Evolutionary conservation across 2,888 invertebrate species (phyloP).

Genomic region (Brachypterus glaber): DNA sequence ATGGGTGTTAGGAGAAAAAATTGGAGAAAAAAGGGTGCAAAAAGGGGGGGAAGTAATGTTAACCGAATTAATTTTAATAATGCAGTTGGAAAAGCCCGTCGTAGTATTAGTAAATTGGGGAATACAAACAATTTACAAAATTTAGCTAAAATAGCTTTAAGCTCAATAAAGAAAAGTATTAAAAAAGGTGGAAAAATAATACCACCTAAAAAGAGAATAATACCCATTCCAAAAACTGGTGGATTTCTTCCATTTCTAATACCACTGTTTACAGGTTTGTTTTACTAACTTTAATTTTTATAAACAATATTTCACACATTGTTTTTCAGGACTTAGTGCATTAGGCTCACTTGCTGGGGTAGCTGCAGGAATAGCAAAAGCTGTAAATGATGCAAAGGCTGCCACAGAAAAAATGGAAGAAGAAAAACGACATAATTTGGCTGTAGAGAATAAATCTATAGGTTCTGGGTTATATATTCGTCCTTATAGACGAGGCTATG

Average conservation of each 20-base stretch:
- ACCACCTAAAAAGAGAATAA: too few relatives aligned
- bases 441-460: slow-evolving; percentile 26
- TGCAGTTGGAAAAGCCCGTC: too few relatives aligned
- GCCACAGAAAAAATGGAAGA: too few relatives aligned
- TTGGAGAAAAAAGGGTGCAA: slow-evolving; percentile 6
- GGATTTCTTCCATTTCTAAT: background rate
- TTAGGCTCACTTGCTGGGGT: slow-evolving; percentile 33
- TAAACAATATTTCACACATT: too few relatives aligned
- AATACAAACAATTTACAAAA: too few relatives aligned
- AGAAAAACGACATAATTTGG: slow-evolving; percentile 26
- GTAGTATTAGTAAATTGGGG: too few relatives aligned
- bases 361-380: slow-evolving; percentile 31
- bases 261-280: slow-evolving; percentile 12
- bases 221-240: slow-evolving; percentile 26
- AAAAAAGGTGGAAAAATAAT: too few relatives aligned
- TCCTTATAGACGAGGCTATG: slow-evolving; percentile 22
- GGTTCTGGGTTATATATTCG: slow-evolving; percentile 22
- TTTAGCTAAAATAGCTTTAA: too few relatives aligned
- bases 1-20: too few relatives aligned
- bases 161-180: too few relatives aligned
- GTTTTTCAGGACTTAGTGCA: slow-evolving; percentile 31
- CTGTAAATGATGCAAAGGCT: slow-evolving; percentile 29
- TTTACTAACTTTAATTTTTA: too few relatives aligned
- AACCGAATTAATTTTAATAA: too few relatives aligned
- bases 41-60: background rate